Evolutionary conservation across 2,888 invertebrate genomes (phyloP).

Genomic region (Xanthorhoe spadicearia): DNA sequence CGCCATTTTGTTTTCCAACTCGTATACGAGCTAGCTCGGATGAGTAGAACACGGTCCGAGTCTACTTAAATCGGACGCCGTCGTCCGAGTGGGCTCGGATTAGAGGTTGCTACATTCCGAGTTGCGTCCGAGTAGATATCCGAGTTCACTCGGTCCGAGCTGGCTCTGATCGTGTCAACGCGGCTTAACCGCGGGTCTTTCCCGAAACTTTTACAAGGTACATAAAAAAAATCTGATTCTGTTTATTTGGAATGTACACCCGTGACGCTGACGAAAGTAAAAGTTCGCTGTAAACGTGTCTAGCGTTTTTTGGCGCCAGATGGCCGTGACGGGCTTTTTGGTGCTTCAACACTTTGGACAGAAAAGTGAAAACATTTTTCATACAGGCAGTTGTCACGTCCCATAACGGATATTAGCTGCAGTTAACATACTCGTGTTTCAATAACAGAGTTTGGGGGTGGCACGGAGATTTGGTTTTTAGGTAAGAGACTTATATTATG

Average conservation of each 20-base stretch:
- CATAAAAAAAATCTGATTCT: not conserved
- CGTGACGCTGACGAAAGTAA: constrained; percentile 2
- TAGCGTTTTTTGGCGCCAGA: constrained; percentile 58
- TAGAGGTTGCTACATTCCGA: no score
- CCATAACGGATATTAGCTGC: constrained; percentile 50
- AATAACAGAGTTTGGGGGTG: constrained; percentile 37
- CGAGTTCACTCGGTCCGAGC: no score
- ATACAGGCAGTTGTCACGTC: constrained; percentile 55
- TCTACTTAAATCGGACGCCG: no score
- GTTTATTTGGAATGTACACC: not conserved
- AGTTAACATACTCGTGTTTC: constrained; percentile 45
- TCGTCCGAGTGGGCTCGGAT: no score
- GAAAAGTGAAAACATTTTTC: constrained; percentile 58
- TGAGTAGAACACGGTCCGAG: no score
- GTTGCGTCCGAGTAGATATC: no score
- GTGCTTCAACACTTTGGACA: constrained; percentile 39
- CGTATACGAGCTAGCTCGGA: no score
- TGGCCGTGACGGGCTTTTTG: constrained; percentile 49
- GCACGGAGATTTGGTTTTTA: not conserved
- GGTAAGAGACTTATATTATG: not conserved
- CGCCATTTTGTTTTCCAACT: no score
- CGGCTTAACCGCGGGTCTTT: not conserved
- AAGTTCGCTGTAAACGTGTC: constrained; percentile 54
- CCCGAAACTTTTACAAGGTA: not conserved
- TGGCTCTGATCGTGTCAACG: no score